Base-by-base conservation (phyloP, 2,888 invertebrate species). In the Smittia aterrima region DNA sequence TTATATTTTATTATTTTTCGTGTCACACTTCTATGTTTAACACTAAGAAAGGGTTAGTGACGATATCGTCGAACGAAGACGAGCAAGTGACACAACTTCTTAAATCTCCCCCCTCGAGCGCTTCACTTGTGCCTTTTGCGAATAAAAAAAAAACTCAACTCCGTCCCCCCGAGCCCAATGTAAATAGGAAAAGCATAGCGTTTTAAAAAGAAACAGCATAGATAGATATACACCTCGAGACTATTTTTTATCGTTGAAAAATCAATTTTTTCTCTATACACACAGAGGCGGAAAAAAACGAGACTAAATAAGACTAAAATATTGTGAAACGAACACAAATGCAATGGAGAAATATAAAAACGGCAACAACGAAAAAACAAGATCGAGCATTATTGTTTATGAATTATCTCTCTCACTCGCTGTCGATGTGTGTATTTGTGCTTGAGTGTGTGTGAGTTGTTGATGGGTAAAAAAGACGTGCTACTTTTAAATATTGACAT, bases 401-500 rank as follows among this genome's bases (percentile, higher is more conserved):
- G 66, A 66, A 66, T 66, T 66, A 66, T 66, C 66, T n/a, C 47
- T 47, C 16, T 47, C 13, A 38, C 47, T 47, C n/a, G 47, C 47
- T 47, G 66, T 66, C n/a, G n/a, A n/a, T n/a, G n/a, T n/a, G 66
- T 66, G 66, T 58, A 13, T 58, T 3, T 38, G 66, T 66, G 66
- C 16, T 27, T 16, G 18, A 27, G n/a, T n/a, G n/a, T n/a, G n/a
- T n/a, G n/a, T n/a, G n/a, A n/a, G n/a, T n/a, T n/a, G 16, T 7
- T 53, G 53, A 16, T 53, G 53, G 53, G 38, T 22, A 27, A 66
- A 66, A 66, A 25, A 66, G 64, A 66, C 64, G 66, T 66, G 66
- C 66, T 20, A 66, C 66, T 66, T 66, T 66, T 38, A 66, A 38
- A 66, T 66, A 66, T 66, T 66, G 66, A 66, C 66, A 66, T 66